Percentiles rank a stretch among this genome's conserved stretches.
Conservation (phyloP, 2,888 invertebrate genomes). For the Hirtodrosophila cameraria region DNA sequence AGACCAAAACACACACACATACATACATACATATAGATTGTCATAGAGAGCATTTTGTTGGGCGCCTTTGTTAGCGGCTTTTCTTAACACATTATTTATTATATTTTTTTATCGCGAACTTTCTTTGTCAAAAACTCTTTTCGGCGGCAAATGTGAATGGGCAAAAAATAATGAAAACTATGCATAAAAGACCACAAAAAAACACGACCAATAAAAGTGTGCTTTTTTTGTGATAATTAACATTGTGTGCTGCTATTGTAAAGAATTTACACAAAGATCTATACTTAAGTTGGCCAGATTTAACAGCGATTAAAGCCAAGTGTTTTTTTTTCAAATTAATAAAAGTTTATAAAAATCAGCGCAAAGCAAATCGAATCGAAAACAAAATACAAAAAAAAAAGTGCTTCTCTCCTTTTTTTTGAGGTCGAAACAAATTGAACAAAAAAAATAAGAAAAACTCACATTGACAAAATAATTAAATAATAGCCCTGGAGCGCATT, state of each 20-base stretch:
- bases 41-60: constrained; percentile 43
- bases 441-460: constrained; percentile 25
- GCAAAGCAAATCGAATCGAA: constrained; percentile 28
- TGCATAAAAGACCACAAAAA: constrained; percentile 42
- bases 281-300: constrained; percentile 41
- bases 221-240: constrained; percentile 59
- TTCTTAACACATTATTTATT: constrained; percentile 74
- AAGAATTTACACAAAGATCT: constrained; percentile 26
- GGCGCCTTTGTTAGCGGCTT: constrained; percentile 65
- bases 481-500: constrained; percentile 66
- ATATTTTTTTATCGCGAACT: constrained; percentile 54
- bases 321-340: constrained; percentile 34
- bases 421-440: constrained; percentile 30
- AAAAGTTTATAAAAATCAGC: constrained; percentile 32
- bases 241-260: constrained; percentile 51
- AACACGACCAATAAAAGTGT: constrained; percentile 30
- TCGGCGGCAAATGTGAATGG: constrained; percentile 35
- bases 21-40: constrained; percentile 22
- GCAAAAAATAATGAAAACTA: constrained; percentile 42
- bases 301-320: constrained; percentile 53
- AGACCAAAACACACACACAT: constrained; percentile 12
- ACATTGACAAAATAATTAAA: constrained; percentile 79
- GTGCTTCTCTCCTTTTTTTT: constrained; percentile 34
- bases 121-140: constrained; percentile 66
- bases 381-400: constrained; percentile 7